Conservation (phyloP, 2,113 vertebrate genomes). For the Mystacornis crossleyi region DNA sequence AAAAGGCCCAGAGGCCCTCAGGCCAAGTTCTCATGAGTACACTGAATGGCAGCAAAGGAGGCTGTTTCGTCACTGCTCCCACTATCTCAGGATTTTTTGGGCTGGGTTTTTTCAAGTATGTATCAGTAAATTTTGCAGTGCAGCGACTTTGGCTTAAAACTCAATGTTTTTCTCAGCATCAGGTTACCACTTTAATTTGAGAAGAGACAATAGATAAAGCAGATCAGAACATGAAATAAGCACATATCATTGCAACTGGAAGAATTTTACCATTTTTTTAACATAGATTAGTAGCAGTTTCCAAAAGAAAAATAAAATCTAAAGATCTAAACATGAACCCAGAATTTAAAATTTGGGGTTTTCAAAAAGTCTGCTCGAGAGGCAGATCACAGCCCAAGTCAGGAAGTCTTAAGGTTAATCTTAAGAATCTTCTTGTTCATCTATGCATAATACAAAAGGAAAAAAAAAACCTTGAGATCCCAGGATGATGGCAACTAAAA, state of each 20-base stretch:
- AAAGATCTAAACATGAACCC: neutral
- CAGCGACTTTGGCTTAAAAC: neutral
- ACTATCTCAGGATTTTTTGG: neutral
- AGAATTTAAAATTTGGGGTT: neutral
- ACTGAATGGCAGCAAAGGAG: neutral
- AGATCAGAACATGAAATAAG: neutral
- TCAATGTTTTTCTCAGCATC: neutral
- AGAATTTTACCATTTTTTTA: neutral
- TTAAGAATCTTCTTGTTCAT: neutral
- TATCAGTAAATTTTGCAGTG: neutral
- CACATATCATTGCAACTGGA: neutral
- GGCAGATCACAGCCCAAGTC: neutral
- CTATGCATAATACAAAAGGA: neutral
- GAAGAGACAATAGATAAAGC: neutral
- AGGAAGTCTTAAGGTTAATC: neutral
- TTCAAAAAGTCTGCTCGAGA: neutral
- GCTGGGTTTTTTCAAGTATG: neutral
- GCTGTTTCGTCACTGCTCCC: neutral
- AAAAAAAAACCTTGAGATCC: neutral
- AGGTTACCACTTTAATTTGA: neutral
- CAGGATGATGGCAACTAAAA: neutral
- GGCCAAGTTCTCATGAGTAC: constrained; percentile 2
- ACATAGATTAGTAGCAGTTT: neutral
- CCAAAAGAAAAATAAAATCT: neutral
- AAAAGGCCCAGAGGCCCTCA: neutral